Evolutionary conservation across 2,113 vertebrate species (phyloP).

Genomic region (Syrrhaptes paradoxus): DNA sequence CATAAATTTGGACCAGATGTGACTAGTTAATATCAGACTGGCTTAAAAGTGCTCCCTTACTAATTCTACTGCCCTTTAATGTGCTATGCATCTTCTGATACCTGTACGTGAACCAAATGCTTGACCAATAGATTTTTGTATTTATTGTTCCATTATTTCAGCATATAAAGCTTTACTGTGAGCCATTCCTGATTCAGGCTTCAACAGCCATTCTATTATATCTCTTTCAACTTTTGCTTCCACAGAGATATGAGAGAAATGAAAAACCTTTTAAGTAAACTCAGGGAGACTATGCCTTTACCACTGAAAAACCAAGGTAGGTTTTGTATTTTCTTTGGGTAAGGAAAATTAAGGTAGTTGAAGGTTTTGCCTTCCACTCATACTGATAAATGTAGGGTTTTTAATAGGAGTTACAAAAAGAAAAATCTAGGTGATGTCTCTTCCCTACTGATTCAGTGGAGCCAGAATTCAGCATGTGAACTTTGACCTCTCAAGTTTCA

Average conservation of each 20-base stretch:
- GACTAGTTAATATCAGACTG: not conserved
- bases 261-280: conserved; percentile 99
- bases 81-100: not conserved
- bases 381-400: not conserved
- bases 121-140: not conserved
- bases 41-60: not conserved
- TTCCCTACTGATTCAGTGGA: not conserved
- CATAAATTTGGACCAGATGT: not conserved
- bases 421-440: not conserved
- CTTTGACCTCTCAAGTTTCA: not conserved
- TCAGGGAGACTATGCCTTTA: conserved; percentile 99
- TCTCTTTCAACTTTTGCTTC: conserved; percentile 53
- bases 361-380: not conserved
- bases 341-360: not conserved
- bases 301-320: conserved; percentile 98
- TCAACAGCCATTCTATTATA: not conserved
- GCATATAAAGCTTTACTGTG: not conserved
- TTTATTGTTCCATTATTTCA: not conserved
- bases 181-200: not conserved
- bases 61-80: not conserved
- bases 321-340: conserved; percentile 39
- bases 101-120: not conserved
- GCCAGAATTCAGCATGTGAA: not conserved
- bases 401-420: not conserved
- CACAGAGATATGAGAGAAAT: conserved; percentile 96